Conservation (phyloP, 2,113 vertebrate genomes). For the Erythrocebus patas region DNA sequence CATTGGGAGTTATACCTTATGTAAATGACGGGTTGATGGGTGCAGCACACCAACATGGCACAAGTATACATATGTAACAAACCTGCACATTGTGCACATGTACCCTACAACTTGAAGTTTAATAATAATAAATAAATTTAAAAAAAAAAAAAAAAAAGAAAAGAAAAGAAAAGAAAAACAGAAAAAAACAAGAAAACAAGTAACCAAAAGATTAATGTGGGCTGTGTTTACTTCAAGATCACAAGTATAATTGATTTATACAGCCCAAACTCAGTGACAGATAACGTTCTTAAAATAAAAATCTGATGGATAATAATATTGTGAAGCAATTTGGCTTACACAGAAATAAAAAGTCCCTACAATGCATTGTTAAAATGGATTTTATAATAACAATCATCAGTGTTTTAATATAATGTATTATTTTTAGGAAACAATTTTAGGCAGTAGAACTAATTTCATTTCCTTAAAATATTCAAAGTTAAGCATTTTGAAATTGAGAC, state of each 20-base stretch:
- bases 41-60: too few relatives aligned
- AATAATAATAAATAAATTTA: too few relatives aligned
- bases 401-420: neutral
- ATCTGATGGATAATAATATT: constrained; percentile 1
- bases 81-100: too few relatives aligned
- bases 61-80: too few relatives aligned
- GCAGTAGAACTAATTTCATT: neutral
- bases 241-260: constrained; percentile 45
- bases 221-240: constrained; percentile 12
- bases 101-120: too few relatives aligned
- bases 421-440: neutral
- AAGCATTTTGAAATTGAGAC: constrained; percentile 63
- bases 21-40: too few relatives aligned
- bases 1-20: too few relatives aligned
- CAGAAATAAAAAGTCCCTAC: neutral
- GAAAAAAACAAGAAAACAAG: constrained; percentile 18
- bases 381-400: neutral
- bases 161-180: neutral
- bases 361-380: neutral
- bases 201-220: constrained; percentile 49
- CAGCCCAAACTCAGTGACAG: constrained; percentile 32
- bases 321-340: neutral
- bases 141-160: too few relatives aligned
- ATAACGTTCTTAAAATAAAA: constrained; percentile 30
- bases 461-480: constrained; percentile 60